Base-by-base conservation (phyloP, 2,113 vertebrate species). In the Strix aluco region DNA sequence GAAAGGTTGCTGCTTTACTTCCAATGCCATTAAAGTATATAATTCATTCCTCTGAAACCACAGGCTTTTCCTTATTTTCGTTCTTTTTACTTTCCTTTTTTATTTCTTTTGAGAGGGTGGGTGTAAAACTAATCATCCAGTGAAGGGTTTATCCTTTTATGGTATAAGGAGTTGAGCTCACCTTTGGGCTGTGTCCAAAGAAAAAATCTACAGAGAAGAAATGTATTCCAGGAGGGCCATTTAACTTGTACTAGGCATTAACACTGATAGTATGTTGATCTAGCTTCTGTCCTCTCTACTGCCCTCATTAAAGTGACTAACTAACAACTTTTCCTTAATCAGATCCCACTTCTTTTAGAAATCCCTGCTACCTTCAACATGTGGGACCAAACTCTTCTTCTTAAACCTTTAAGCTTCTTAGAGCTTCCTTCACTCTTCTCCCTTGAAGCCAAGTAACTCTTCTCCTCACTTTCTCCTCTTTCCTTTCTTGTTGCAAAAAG, bases 171-270 rank as follows among this genome's bases (percentile, higher is more conserved):
- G 44, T 30, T 84, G 77, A 97, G 49, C 78, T 94, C 84, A 92
- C 84, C 57, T 91, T 94, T 97, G 96, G 86, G 69, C 46, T 91
- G 27, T 92, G 77, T 92, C 86, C 91, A 94, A 95, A 81, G 32
- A 42, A 82, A 95, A 92, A 93, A 52, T 79, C 72, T 94, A 34
- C 19, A 1, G 47, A 63, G 47, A 81, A 77, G 25, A 94, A 93
- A 91, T 65, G 4, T 92, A 69, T 81, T 95, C 92, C 86, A 87
- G 54, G 38, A 93, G 90, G 62, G 9, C 61, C 54, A 80, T 61
- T 96, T 87, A 91, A 91, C 36, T 91, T 63, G 23, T 27, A n/a
- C 22, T 10, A 89, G 57, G 65, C 40, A 65, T 89, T 94, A 96
- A 67, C 61, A 89, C 42, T 58, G 52, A 82, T 82, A 87, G 49